phyloP scores from a whole-genome alignment of 1,140 invertebrate species.

The Chymomyza costata region DNA sequence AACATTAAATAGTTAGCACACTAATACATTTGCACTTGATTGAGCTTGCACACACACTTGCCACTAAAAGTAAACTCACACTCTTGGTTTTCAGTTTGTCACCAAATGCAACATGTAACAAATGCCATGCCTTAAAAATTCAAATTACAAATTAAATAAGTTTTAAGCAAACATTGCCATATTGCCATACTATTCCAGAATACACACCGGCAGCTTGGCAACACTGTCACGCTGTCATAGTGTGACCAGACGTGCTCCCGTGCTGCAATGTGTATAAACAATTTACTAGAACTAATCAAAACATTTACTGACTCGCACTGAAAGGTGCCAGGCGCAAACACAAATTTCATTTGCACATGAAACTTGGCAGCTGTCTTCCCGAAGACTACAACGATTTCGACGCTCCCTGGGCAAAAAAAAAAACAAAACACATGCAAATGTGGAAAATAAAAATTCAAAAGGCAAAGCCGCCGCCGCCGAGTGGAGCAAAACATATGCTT shows the following conservation, averaged over 20 bases:
- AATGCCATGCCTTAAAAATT: conserved; percentile 44
- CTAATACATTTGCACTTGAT: conserved; percentile 41
- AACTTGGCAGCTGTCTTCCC: conserved; percentile 32
- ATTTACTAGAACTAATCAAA: conserved; percentile 65
- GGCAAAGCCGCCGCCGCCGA: no score
- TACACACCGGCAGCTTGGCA: no score
- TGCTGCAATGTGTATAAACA: conserved; percentile 22
- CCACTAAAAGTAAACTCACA: conserved; percentile 20
- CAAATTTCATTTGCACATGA: conserved; percentile 26
- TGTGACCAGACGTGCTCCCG: not conserved
- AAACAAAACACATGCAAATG: conserved; percentile 2
- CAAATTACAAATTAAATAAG: conserved; percentile 49
- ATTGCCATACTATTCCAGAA: no score
- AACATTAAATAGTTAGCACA: conserved; percentile 41
- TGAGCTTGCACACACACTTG: conserved; percentile 46
- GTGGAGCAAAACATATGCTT: conserved; percentile 20
- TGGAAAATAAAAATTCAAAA: no score
- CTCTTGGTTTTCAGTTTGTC: conserved; percentile 30
- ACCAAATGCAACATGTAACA: conserved; percentile 62
- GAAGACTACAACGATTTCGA: conserved; percentile 34
- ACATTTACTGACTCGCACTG: conserved; percentile 45
- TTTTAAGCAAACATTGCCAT: conserved; percentile 41
- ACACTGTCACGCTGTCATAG: not conserved
- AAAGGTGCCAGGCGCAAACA: conserved; percentile 42
- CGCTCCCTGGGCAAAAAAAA: no score